A percentile compares a stretch with the other conserved stretches of the same genome.
Conservation (phyloP, 2,797 vertebrate species). For the Bradypodion pumilum region DNA sequence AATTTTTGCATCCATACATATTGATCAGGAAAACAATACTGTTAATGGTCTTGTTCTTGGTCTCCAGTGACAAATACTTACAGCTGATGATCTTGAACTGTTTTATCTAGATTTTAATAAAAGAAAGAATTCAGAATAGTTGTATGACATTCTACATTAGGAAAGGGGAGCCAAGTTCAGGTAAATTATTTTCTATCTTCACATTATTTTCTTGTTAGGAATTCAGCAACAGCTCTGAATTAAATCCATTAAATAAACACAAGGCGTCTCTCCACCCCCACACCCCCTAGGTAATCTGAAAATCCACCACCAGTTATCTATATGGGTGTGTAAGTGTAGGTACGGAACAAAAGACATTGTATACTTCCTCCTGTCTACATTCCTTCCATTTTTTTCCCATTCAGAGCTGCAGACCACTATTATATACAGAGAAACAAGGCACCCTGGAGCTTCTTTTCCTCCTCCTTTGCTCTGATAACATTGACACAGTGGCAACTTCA, state of each 20-base stretch:
- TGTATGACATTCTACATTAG: too few relatives aligned
- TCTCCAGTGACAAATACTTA: too few relatives aligned
- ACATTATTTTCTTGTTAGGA: constrained; percentile 13
- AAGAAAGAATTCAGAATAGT: neutral
- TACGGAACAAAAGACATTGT: neutral
- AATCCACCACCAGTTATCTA: too few relatives aligned
- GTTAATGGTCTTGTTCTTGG: too few relatives aligned
- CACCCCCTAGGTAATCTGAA: too few relatives aligned
- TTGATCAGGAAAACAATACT: too few relatives aligned
- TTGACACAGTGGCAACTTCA: constrained; percentile 1
- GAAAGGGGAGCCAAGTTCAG: too few relatives aligned
- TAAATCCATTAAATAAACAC: neutral
- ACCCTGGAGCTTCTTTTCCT: neutral
- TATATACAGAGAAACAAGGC: neutral
- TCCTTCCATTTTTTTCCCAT: neutral
- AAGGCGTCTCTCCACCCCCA: too few relatives aligned
- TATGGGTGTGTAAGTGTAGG: neutral
- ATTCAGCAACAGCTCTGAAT: neutral
- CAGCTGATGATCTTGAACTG: too few relatives aligned
- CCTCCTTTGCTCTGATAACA: neutral
- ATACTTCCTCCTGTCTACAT: neutral
- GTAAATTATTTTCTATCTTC: constrained; percentile 27
- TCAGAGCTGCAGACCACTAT: neutral
- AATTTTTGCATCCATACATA: too few relatives aligned
- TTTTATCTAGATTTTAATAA: neutral